phyloP scores from a whole-genome alignment of 2,888 invertebrate species.

The Tetranychus piercei region DNA sequence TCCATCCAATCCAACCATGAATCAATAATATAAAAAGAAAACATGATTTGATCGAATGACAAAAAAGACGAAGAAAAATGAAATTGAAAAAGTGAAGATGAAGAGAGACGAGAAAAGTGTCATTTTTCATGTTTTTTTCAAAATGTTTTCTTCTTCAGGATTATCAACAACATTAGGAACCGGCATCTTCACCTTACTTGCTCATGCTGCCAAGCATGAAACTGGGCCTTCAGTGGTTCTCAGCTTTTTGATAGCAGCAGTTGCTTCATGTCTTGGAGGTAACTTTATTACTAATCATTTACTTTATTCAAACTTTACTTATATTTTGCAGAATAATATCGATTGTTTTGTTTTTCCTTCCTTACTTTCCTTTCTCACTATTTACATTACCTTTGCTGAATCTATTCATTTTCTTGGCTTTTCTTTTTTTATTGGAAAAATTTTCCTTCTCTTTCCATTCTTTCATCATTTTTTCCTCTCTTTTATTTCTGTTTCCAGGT shows the following conservation, averaged over 20 bases:
- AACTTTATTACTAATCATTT: not conserved
- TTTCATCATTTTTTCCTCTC: not conserved
- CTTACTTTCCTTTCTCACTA: not conserved
- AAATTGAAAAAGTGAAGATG: too few relatives aligned
- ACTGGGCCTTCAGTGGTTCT: constrained; percentile 26
- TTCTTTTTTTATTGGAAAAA: not conserved
- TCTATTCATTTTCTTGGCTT: not conserved
- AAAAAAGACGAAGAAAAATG: too few relatives aligned
- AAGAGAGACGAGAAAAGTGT: not conserved
- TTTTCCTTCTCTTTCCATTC: not conserved
- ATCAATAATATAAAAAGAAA: too few relatives aligned
- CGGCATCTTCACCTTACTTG: constrained; percentile 23
- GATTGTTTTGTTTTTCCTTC: not conserved
- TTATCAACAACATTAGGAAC: constrained; percentile 22
- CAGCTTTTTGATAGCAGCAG: constrained; percentile 24
- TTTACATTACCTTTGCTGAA: not conserved
- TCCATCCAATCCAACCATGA: too few relatives aligned
- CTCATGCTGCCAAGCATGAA: constrained; percentile 23
- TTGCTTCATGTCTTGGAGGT: constrained; percentile 26
- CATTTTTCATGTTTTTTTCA: not conserved
- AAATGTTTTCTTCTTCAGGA: constrained; percentile 18
- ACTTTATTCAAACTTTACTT: not conserved
- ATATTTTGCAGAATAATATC: not conserved
- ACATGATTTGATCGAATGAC: too few relatives aligned
- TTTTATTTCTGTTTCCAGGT: constrained; percentile 17